These are phyloP conservation scores for Urophycis tenuis DNA, from an alignment of 2,797 vertebrate genomes.

Conservation along the genomic window DNA sequence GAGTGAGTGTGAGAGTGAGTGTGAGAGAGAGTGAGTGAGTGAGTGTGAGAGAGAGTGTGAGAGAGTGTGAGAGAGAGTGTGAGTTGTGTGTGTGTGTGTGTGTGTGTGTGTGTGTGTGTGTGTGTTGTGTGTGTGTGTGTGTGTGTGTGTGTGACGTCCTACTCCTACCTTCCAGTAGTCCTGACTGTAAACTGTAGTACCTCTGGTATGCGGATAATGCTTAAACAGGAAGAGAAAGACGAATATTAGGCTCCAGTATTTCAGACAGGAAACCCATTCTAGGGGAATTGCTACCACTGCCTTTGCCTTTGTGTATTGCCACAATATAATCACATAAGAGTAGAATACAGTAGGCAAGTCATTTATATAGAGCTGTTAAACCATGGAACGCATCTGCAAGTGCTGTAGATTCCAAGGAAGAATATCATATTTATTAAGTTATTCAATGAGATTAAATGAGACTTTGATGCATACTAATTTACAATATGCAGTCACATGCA, in stretches of 20 bases:
- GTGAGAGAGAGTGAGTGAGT: not conserved
- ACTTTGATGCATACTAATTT: no score
- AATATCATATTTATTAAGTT: not conserved
- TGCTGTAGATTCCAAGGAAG: not conserved
- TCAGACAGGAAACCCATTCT: not conserved
- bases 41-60: not conserved
- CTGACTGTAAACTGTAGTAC: conserved; percentile 99
- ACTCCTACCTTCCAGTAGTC: conserved; percentile 99
- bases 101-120: not conserved
- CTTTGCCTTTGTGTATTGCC: no score
- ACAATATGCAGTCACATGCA: no score
- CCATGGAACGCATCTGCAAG: not conserved
- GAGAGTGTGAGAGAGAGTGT: not conserved
- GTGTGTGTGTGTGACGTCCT: conserved; percentile 5
- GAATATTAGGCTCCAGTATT: not conserved
- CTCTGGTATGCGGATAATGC: conserved; percentile 99
- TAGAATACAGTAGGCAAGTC: not conserved
- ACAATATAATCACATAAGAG: not conserved
- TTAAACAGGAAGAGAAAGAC: conserved; percentile 62
- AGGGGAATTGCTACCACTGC: not conserved
- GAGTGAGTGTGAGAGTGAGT: not conserved
- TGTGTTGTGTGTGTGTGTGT: not conserved
- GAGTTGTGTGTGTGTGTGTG: no score
- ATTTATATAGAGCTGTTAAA: not conserved
- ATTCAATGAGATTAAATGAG: not conserved